Evolutionary conservation across 1,140 invertebrate genomes (phyloP).

Genomic region (Diorhabda elongata): DNA sequence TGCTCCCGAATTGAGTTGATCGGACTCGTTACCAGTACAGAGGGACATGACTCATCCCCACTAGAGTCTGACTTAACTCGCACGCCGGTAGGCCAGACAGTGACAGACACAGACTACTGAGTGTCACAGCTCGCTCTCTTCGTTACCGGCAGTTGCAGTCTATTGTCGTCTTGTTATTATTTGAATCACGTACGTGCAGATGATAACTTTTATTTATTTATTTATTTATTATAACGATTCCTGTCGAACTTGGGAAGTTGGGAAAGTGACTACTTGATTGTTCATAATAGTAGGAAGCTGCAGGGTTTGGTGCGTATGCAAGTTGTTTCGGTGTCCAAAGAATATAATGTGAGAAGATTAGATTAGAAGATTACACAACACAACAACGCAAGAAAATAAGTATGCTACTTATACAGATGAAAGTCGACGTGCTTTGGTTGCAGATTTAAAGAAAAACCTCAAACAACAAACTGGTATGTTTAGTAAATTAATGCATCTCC

Average conservation of each 20-base stretch:
- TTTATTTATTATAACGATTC: too few relatives aligned
- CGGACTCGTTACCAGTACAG: too few relatives aligned
- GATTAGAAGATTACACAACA: too few relatives aligned
- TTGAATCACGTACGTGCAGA: too few relatives aligned
- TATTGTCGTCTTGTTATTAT: too few relatives aligned
- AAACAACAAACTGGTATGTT: conserved; percentile 14
- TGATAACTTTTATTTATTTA: too few relatives aligned
- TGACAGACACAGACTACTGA: neutral
- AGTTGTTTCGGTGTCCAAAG: conserved; percentile 20
- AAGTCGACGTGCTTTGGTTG: conserved; percentile 6
- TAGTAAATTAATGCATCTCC: conserved; percentile 15
- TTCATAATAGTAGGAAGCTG: conserved; percentile 22
- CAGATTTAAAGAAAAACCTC: conserved; percentile 15
- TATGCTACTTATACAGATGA: conserved; percentile 12
- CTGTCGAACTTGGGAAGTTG: conserved; percentile 42
- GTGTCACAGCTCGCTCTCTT: neutral
- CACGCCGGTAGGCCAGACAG: too few relatives aligned
- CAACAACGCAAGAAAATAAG: conserved; percentile 17
- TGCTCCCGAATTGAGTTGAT: too few relatives aligned
- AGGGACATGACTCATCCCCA: too few relatives aligned
- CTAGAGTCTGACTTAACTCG: too few relatives aligned
- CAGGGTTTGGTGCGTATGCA: conserved; percentile 14
- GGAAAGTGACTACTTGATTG: conserved; percentile 52
- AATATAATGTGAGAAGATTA: conserved; percentile 19
- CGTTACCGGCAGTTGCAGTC: too few relatives aligned